These are phyloP conservation scores for Malurus melanocephalus DNA, from an alignment of 2,113 vertebrate genomes.

Conservation along the genomic window DNA sequence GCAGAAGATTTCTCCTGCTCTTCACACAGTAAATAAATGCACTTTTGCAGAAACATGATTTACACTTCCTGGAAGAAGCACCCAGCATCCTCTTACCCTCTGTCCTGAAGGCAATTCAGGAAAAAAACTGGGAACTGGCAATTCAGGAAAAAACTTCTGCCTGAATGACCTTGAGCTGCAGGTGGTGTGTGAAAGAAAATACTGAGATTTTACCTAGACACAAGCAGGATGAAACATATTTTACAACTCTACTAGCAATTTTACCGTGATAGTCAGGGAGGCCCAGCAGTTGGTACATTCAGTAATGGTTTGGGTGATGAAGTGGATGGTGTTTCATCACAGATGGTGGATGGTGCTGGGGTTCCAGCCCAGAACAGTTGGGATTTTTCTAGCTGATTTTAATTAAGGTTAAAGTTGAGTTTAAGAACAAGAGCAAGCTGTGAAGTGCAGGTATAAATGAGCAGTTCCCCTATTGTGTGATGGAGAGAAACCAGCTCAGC, in stretches of 20 bases:
- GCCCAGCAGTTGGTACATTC: neutral
- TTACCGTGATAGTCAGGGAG: fast-evolving
- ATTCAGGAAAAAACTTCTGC: neutral
- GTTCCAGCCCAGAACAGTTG: neutral
- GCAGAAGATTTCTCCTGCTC: neutral
- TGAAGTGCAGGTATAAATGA: neutral
- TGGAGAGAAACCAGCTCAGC: neutral
- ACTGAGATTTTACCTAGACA: neutral
- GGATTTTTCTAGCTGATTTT: too few relatives aligned
- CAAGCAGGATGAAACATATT: neutral
- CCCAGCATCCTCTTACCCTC: neutral
- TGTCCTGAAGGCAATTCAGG: neutral
- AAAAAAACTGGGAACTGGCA: neutral
- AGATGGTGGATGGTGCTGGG: neutral
- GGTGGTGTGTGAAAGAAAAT: neutral
- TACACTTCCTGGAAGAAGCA: neutral
- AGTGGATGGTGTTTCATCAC: neutral
- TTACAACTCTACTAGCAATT: neutral
- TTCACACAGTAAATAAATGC: neutral
- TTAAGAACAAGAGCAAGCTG: neutral
- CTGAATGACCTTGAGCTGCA: neutral
- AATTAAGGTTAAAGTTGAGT: neutral
- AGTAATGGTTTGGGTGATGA: neutral
- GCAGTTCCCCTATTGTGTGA: neutral
- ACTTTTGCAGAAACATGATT: neutral